Base-by-base conservation (phyloP, 2,797 vertebrate genomes). In the Orestias chungarensis region DNA sequence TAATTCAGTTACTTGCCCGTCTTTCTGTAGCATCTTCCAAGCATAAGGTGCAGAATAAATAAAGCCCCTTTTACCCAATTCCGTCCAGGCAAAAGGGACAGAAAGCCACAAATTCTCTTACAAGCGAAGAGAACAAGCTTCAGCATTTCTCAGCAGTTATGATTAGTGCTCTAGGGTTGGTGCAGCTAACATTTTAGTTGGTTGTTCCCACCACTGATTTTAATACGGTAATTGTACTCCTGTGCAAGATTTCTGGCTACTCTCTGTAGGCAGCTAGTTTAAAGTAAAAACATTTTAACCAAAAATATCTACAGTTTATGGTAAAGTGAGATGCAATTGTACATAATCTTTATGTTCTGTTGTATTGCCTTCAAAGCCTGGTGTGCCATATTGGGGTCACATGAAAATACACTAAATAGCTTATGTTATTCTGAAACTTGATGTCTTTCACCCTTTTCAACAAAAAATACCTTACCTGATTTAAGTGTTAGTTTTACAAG, bases 321-420 rank as follows among this genome's bases (percentile, higher is more conserved):
- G n/a, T n/a, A 27, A 52, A 52, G 50, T 52, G 50, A 52, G 25
- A 52, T 52, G 50, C 27, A n/a, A n/a, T 52, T 52, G 49, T 52
- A n/a, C 23, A 20, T 18, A 50, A n/a, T 50, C 23, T 50, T 50
- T 50, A n/a, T 27, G n/a, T 52, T 25, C 4, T 52, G 25, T 52
- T 52, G 4, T 52, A n/a, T 52, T 50, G 0, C 23, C 25, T 52
- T 52, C 50, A 25, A 25, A 52, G 50, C 25, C 25, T 27, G 50
- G 25, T 15, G 8, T 12, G 25, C 50, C 49, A 52, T 27, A 25
- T 52, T n/a, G 50, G 6, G 50, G 27, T 52, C 25, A 27, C n/a
- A 11, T 12, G n/a, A 50, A 25, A 1, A 12, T 50, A 50, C 49
- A 50, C 9, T 50, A 50, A 52, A 52, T 27, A 52, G 3, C 15